Base-by-base conservation (phyloP, 2,113 vertebrate genomes). In the Sinocyclocheilus anshuiensis region DNA sequence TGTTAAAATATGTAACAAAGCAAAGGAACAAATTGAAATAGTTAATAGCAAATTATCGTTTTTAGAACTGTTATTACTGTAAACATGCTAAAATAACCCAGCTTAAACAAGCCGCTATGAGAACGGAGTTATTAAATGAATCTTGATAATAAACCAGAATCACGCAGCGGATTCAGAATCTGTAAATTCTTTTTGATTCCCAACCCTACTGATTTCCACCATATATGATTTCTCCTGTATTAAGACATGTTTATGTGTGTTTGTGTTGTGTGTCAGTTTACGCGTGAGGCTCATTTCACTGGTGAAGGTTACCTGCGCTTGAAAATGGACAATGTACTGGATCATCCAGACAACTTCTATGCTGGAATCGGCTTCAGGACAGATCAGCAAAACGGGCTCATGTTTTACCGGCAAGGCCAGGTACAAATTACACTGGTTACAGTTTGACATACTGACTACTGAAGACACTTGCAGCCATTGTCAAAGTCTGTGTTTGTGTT, bases 351-450 rank as follows among this genome's bases (percentile, higher is more conserved):
- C 22, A 82, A 94, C 50, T 95, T 97, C 94, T 96, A 97, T 77
- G 92, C 94, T 0, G 96, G 98, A 82, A 96, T 99, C 39, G 93
- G 97, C 91, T 99, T 99, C 94, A 95, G 90, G 50, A 97, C 97
- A 0, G 91, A 92, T 33, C 93, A 96, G 90, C 94, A 39, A 0
- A 94, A 94, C 0, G 96, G 96, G 9, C 95, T 97, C 76, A 94
- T 99, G 86, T 97, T 97, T 91, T 92, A 94, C 88, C 95, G 96
- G 4, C 48, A 71, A 0, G 92, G 94, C 1, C 88, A 91, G 95
- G 98, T 99, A 85, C 0, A 91, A 61, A 26, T 1, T 11, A 59
- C 29, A 33, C 29, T 33, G 29, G 29, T 33, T 33, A 33, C 29
- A 33, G 29, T 33, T 33, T 33, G 29, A 33, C 29, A 33, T 33